A percentile compares a stretch with the other conserved stretches of the same genome.
phyloP scores from a whole-genome alignment of 1,140 invertebrate species.

The Ctenoplectra terminalis region DNA sequence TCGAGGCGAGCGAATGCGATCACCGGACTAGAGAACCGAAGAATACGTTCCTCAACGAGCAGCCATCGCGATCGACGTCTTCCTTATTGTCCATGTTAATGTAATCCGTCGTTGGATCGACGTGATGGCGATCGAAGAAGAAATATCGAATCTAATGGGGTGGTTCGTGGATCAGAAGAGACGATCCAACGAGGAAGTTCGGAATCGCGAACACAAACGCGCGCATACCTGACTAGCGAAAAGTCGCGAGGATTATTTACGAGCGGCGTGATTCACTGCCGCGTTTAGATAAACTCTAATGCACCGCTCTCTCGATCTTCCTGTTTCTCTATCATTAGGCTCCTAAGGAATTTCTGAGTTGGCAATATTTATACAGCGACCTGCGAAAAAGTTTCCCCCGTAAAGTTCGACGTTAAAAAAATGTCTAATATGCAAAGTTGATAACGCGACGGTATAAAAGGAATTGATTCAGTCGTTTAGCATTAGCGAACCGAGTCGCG shows the following conservation, averaged over 20 bases:
- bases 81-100: constrained; percentile 34
- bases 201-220: constrained; percentile 32
- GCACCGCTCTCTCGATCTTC: constrained; percentile 48
- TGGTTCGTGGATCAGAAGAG: constrained; percentile 19
- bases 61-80: background rate
- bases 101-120: constrained; percentile 34
- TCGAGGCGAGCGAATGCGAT: background rate
- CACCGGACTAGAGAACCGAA: background rate
- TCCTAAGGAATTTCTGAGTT: background rate
- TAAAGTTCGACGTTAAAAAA: background rate
- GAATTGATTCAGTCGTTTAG: background rate
- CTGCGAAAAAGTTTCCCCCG: background rate
- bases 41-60: background rate
- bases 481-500: background rate
- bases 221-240: constrained; percentile 51
- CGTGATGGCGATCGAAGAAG: background rate
- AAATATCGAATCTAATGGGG: background rate
- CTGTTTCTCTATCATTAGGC: background rate
- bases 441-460: background rate
- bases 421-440: background rate
- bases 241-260: constrained; percentile 54
- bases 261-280: constrained; percentile 48
- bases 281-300: constrained; percentile 55
- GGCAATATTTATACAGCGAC: background rate
- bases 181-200: constrained; percentile 40